Conservation (phyloP, 2,113 vertebrate species). For the Vimba vimba region DNA sequence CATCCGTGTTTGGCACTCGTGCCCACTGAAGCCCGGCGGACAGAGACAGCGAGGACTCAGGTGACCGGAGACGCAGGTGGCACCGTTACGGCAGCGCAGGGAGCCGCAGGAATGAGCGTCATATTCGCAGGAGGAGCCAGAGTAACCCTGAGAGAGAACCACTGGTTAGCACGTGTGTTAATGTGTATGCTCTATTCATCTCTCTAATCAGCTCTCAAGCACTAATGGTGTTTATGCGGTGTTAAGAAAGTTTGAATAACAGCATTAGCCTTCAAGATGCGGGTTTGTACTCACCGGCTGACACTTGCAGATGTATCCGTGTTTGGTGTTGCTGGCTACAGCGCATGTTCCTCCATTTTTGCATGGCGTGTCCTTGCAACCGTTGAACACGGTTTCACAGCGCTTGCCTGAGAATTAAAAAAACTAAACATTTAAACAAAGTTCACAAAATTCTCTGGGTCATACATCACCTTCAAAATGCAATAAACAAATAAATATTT, state of each 20-base stretch:
- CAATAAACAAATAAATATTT: neutral
- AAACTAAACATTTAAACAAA: neutral
- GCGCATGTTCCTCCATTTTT: constrained; percentile 90
- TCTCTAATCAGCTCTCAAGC: neutral
- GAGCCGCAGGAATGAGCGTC: constrained; percentile 85
- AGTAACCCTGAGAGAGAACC: constrained; percentile 80
- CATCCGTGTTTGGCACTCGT: constrained; percentile 86
- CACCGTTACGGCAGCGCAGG: constrained; percentile 87
- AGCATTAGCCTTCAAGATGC: neutral
- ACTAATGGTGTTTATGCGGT: neutral
- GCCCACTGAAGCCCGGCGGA: constrained; percentile 79
- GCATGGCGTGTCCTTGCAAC: constrained; percentile 89
- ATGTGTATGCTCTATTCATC: no score
- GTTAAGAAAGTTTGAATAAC: neutral
- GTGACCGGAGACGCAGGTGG: constrained; percentile 86
- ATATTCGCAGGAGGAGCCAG: constrained; percentile 90
- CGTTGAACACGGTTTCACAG: constrained; percentile 89
- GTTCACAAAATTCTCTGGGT: neutral
- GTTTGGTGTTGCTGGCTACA: constrained; percentile 89
- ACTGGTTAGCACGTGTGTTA: neutral
- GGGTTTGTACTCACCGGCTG: constrained; percentile 80
- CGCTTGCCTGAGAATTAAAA: constrained; percentile 80
- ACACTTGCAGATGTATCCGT: constrained; percentile 95
- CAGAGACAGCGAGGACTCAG: constrained; percentile 89
- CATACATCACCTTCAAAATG: neutral